phyloP scores from a whole-genome alignment of 92 coral and sea anemone species.

The Porites evermanni region DNA sequence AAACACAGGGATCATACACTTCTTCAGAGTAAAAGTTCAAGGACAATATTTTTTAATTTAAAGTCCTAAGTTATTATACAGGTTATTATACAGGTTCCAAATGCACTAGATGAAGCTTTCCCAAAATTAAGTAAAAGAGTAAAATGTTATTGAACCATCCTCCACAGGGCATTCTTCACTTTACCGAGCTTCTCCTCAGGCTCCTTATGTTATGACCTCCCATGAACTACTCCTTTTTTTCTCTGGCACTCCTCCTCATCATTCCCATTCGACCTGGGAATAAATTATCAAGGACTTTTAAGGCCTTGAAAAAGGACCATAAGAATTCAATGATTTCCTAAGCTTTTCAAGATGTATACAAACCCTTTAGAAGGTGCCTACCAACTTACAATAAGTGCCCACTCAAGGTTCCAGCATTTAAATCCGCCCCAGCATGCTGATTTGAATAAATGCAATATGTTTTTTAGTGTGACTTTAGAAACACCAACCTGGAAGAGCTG shows the following conservation, averaged over 20 bases:
- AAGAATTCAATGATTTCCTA: slow-evolving; percentile 17
- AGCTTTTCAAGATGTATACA: slow-evolving; percentile 17
- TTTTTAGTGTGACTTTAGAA: slow-evolving; percentile 28
- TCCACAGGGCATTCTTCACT: slow-evolving; percentile 15
- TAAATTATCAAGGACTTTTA: slow-evolving; percentile 35
- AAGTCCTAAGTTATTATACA: background rate
- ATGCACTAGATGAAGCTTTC: slow-evolving; percentile 20
- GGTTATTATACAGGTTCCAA: background rate
- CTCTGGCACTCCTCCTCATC: slow-evolving; percentile 19
- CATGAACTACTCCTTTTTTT: slow-evolving; percentile 26
- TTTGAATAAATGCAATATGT: slow-evolving; percentile 24
- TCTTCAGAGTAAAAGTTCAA: slow-evolving; percentile 10
- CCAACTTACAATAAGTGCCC: slow-evolving; percentile 26
- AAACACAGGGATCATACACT: slow-evolving; percentile 16
- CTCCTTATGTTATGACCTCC: slow-evolving; percentile 31
- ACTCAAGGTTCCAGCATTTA: slow-evolving; percentile 37
- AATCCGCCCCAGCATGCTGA: slow-evolving; percentile 17
- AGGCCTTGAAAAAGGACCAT: slow-evolving; percentile 31
- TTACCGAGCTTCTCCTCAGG: slow-evolving; percentile 26
- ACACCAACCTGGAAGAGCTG: slow-evolving; percentile 32
- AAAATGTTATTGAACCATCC: slow-evolving; percentile 20
- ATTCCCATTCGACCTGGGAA: slow-evolving; percentile 25
- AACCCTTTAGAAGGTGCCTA: background rate
- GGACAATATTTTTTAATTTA: slow-evolving; percentile 8
- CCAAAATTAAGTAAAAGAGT: slow-evolving; percentile 19